Evolutionary conservation across 2,113 vertebrate species (phyloP).

Genomic region (Parus major): DNA sequence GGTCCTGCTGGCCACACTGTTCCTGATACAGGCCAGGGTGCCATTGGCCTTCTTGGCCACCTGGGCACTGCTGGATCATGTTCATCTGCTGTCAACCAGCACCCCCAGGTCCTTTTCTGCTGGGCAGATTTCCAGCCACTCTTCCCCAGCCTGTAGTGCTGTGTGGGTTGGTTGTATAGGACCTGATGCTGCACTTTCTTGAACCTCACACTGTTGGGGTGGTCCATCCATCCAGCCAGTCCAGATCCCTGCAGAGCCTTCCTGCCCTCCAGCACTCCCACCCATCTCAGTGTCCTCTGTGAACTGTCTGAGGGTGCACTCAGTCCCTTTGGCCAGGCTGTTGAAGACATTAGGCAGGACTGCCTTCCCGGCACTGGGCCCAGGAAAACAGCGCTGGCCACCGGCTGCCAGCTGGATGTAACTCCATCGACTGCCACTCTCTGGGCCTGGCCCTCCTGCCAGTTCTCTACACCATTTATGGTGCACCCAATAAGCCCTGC

Average conservation of each 20-base stretch:
- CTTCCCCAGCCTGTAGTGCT: background rate
- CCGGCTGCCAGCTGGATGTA: background rate
- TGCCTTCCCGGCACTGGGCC: background rate
- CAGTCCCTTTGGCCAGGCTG: fast-evolving
- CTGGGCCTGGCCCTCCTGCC: too few relatives aligned
- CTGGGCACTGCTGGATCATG: background rate
- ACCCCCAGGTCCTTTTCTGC: background rate
- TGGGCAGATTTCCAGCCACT: background rate
- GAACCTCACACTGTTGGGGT: fast-evolving
- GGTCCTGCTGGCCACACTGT: fast-evolving
- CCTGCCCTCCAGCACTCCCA: background rate
- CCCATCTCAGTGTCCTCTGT: background rate
- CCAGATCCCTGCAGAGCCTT: background rate
- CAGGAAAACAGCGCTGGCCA: background rate
- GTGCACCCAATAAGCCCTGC: background rate
- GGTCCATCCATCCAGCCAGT: fast-evolving
- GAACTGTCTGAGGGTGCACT: background rate
- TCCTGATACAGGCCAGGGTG: background rate
- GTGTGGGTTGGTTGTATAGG: background rate
- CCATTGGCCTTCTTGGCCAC: background rate
- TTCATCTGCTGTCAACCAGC: background rate
- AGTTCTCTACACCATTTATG: background rate
- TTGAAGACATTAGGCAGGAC: fast-evolving
- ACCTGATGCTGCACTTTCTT: fast-evolving
- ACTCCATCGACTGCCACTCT: background rate